These are phyloP conservation scores for Pogonocichla stellata DNA, from an alignment of 2,113 vertebrate species.

Conservation along the genomic window DNA sequence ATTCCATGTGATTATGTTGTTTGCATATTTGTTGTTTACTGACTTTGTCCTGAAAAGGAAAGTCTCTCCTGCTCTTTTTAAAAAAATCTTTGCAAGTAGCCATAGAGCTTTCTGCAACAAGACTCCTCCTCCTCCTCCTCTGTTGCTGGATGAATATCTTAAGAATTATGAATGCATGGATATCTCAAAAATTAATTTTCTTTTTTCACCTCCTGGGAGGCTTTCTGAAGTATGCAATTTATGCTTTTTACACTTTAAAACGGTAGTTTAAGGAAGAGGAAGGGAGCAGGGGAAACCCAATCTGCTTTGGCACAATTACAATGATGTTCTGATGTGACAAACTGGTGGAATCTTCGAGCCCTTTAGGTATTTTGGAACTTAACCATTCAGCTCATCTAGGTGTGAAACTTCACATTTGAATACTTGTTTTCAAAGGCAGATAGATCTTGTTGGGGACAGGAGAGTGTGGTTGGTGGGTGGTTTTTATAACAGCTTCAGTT, in stretches of 20 bases:
- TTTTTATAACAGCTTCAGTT: neutral
- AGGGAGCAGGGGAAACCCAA: neutral
- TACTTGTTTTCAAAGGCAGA: neutral
- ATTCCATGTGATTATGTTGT: neutral
- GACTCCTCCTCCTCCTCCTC: neutral
- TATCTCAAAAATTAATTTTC: neutral
- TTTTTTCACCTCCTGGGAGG: neutral
- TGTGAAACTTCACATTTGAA: neutral
- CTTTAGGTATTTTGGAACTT: neutral
- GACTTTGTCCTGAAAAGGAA: neutral
- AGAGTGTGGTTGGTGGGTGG: neutral
- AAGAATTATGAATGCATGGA: neutral
- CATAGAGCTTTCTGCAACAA: neutral
- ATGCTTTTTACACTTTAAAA: neutral
- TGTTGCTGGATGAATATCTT: neutral
- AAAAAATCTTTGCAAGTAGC: neutral
- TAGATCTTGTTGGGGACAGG: neutral
- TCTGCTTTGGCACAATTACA: neutral
- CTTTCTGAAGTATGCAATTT: neutral
- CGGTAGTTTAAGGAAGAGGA: neutral
- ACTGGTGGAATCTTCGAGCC: neutral
- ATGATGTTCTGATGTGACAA: neutral
- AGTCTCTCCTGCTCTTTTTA: neutral
- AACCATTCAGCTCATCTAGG: neutral
- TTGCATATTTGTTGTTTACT: neutral